Evolutionary conservation across 2,888 invertebrate genomes (phyloP), one percentile per base, ranked within the genome.

Genomic region (Malachius bipustulatus): DNA sequence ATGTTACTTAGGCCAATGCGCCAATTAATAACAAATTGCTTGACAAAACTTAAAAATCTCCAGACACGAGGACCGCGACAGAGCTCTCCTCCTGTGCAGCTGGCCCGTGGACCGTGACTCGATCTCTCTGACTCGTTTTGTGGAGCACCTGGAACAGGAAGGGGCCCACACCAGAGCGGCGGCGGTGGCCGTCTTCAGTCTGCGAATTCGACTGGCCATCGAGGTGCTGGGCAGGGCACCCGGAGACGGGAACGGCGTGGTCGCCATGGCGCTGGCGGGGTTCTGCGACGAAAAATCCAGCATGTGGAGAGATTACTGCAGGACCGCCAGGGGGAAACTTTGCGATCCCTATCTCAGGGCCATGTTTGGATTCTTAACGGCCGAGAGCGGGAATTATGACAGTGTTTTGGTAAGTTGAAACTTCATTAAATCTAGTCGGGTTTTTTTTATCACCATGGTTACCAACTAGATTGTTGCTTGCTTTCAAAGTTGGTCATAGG

Each of bases 291-390:
- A 91, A 55, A 78, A 78, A 32, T 77, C 74, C 46, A 79, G 79
- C 13, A 68, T 83, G 53, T 93, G 81, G 87, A 73, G 75, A 38
- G 78, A 75, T 61, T 75, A 82, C 37, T 83, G 85, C 48, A 62
- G 75, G 1, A 67, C 64, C 27, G 80, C 87, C n/a, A 74, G 77
- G 47, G 68, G 71, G 12, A 81, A 84, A 56, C 70, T 94, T 34
- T 71, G 75, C n/a, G 85, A 91, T 70, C 83, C 93, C 0, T 90
- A 94, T 65, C 71, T 96, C 42, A 73, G 88, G 52, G 88, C 87
- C 4, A 80, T 90, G 59, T 91, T 94, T 66, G 78, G 81, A 31
- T 94, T 94, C 66, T 70, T 94, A 40, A 84, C 89, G 0, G 76
- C 82, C 16, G 82, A 87, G 34, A 75, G 73, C 51, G 78, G 77